These are phyloP conservation scores for Anableps anableps DNA, from an alignment of 2,797 vertebrate genomes.

Conservation along the genomic window DNA sequence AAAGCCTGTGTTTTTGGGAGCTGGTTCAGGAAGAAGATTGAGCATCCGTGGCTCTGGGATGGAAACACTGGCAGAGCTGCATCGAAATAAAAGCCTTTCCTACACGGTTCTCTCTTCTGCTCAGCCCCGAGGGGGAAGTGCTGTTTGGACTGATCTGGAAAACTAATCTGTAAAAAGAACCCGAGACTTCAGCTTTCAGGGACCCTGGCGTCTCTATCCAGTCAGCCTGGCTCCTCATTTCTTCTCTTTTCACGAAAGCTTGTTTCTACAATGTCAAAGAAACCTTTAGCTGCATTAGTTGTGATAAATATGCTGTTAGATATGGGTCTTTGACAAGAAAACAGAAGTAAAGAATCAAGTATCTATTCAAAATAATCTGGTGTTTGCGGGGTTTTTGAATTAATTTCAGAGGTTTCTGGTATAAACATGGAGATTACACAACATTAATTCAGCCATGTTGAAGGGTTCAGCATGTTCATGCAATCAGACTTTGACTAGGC, in stretches of 20 bases:
- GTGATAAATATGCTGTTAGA: conserved; percentile 39
- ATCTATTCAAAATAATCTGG: neutral
- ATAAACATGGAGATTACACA: neutral
- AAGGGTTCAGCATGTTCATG: neutral
- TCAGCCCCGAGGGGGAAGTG: conserved; percentile 66
- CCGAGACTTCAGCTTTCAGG: conserved; percentile 71
- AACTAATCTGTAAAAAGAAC: conserved; percentile 78
- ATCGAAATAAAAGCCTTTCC: conserved; percentile 64
- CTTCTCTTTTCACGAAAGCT: conserved; percentile 35
- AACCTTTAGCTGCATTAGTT: conserved; percentile 66
- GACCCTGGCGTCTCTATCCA: conserved; percentile 54
- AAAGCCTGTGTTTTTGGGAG: conserved; percentile 75
- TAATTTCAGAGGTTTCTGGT: neutral
- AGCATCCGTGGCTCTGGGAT: conserved; percentile 74
- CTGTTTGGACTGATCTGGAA: conserved; percentile 71
- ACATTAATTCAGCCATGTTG: neutral
- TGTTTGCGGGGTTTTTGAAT: neutral
- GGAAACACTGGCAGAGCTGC: conserved; percentile 70
- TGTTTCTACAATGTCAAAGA: conserved; percentile 51
- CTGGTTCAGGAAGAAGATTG: conserved; percentile 65
- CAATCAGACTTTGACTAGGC: neutral
- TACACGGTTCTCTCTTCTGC: conserved; percentile 56
- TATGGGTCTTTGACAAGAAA: conserved; percentile 24
- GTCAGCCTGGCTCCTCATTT: conserved; percentile 44
- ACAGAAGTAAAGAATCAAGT: neutral